A percentile compares a stretch with the other conserved stretches of the same genome.
phyloP scores from a whole-genome alignment of 2,797 vertebrate genomes.

The Naso thynnoides region DNA sequence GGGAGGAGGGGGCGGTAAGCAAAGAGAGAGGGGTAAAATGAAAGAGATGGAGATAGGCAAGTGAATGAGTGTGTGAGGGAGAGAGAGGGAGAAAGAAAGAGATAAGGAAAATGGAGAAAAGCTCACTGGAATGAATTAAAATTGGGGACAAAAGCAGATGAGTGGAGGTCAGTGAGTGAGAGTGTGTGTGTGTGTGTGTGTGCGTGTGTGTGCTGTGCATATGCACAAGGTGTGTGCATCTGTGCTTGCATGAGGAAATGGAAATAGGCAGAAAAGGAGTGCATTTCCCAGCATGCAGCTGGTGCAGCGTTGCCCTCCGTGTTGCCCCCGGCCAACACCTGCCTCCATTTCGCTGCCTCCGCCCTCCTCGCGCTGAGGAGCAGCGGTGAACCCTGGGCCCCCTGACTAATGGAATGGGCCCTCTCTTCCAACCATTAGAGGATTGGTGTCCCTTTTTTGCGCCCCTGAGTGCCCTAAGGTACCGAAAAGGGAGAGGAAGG shows the following conservation, averaged over 20 bases:
- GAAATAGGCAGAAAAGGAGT: slow-evolving; percentile 60
- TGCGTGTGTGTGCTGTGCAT: slow-evolving; percentile 23
- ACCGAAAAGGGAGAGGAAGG: slow-evolving; percentile 62
- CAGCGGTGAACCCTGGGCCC: slow-evolving; percentile 76
- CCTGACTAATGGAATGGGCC: slow-evolving; percentile 84
- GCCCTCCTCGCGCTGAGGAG: slow-evolving; percentile 63
- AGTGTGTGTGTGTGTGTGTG: slow-evolving; percentile 21
- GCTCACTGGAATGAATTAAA: slow-evolving; percentile 79
- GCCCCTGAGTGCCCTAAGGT: slow-evolving; percentile 67
- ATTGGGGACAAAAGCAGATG: slow-evolving; percentile 76
- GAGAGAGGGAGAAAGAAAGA: slow-evolving; percentile 75
- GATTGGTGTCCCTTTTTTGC: slow-evolving; percentile 76
- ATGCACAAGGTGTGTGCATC: slow-evolving; percentile 56
- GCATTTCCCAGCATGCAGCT: slow-evolving; percentile 80
- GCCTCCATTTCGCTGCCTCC: slow-evolving; percentile 79
- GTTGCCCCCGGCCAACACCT: slow-evolving; percentile 79
- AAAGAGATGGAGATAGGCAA: slow-evolving; percentile 81
- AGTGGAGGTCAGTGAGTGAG: slow-evolving; percentile 59
- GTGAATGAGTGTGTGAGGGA: slow-evolving; percentile 72
- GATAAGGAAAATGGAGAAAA: slow-evolving; percentile 84
- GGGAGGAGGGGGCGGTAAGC: slow-evolving; percentile 43
- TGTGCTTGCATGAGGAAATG: slow-evolving; percentile 62
- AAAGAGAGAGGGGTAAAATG: slow-evolving; percentile 74
- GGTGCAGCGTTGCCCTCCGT: slow-evolving; percentile 71
- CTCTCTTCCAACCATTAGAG: slow-evolving; percentile 81